Evolutionary conservation across 2,888 invertebrate genomes (phyloP).

Genomic region (Drosophila mulleri): DNA sequence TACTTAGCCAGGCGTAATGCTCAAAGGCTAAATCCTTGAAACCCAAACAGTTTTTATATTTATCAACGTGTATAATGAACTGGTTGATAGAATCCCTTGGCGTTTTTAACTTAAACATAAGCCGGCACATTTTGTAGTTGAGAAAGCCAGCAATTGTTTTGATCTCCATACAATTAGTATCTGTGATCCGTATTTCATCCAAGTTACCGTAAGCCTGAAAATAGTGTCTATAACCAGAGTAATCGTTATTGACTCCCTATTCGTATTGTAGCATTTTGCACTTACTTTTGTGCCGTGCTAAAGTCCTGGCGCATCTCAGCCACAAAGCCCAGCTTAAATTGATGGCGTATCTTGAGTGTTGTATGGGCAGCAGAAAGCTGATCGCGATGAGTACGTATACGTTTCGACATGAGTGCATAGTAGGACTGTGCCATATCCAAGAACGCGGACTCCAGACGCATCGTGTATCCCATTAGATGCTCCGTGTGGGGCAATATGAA

Average conservation of each 20-base stretch:
- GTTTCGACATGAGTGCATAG: conserved; percentile 95
- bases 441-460: conserved; percentile 96
- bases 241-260: conserved; percentile 25
- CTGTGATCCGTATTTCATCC: conserved; percentile 94
- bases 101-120: conserved; percentile 94
- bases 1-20: conserved; percentile 97
- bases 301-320: conserved; percentile 97
- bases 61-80: conserved; percentile 95
- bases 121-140: conserved; percentile 96
- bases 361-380: conserved; percentile 96
- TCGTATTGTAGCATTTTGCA: rapidly evolving
- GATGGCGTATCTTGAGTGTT: conserved; percentile 96
- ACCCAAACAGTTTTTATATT: conserved; percentile 93
- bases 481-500: conserved; percentile 97
- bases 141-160: conserved; percentile 97
- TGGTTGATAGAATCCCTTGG: conserved; percentile 98
- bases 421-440: conserved; percentile 96
- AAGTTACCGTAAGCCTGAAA: conserved; percentile 95
- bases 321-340: conserved; percentile 98
- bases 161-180: conserved; percentile 96
- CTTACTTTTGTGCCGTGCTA: conserved; percentile 92
- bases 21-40: conserved; percentile 95
- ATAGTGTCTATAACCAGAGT: conserved; percentile 88
- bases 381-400: conserved; percentile 94
- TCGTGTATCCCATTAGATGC: conserved; percentile 91